Conservation (phyloP, 2,113 vertebrate genomes). For the Hucho hucho region DNA sequence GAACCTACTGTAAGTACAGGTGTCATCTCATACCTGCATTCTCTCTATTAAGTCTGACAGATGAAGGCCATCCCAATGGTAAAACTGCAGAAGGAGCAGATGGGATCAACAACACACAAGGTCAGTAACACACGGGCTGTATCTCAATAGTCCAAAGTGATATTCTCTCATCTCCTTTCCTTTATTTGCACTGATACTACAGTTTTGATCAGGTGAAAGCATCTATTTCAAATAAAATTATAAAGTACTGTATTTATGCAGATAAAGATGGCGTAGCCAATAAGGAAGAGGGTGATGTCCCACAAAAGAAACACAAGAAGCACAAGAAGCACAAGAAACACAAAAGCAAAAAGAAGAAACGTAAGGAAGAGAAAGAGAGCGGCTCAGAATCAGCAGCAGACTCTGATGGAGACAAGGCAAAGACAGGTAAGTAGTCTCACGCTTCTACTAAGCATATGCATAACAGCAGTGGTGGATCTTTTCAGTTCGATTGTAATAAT, state of each 20-base stretch:
- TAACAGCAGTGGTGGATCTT: too few relatives aligned
- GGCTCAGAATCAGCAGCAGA: constrained; percentile 71
- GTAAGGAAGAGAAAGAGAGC: constrained; percentile 80
- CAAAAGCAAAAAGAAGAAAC: constrained; percentile 92
- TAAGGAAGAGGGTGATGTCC: constrained; percentile 66
- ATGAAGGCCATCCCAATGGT: constrained; percentile 25
- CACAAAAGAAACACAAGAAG: constrained; percentile 80
- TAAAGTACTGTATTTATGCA: background rate
- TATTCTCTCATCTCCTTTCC: too few relatives aligned
- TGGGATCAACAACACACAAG: constrained; percentile 1
- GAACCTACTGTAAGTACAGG: background rate
- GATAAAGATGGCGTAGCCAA: constrained; percentile 44
- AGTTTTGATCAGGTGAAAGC: too few relatives aligned
- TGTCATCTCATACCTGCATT: background rate
- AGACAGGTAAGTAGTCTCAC: too few relatives aligned
- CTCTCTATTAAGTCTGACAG: constrained; percentile 28
- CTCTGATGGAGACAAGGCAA: constrained; percentile 57
- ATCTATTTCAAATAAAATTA: constrained; percentile 3
- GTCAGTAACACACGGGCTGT: background rate
- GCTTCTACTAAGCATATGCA: too few relatives aligned
- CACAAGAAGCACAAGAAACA: constrained; percentile 94
- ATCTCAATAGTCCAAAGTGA: too few relatives aligned
- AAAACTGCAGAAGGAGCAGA: constrained; percentile 3
- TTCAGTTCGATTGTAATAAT: background rate
- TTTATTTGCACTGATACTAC: too few relatives aligned